Evolutionary conservation across 1,140 invertebrate species (phyloP).

Genomic region (Paraescarpia echinospica): DNA sequence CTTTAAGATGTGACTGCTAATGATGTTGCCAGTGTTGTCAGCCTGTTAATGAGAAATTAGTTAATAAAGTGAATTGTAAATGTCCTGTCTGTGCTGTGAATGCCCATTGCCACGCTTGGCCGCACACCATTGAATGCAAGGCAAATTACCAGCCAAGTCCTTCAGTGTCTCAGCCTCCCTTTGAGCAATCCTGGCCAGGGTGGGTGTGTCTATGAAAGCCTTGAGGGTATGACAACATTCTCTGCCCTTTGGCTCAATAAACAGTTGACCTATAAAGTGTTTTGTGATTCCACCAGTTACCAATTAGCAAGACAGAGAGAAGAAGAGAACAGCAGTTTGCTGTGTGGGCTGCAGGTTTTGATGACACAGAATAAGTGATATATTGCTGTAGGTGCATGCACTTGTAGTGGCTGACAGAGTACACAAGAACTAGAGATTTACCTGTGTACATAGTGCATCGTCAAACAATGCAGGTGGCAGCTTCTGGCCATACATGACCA

Average conservation of each 20-base stretch:
- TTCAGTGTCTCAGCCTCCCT: neutral
- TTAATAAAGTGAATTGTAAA: neutral
- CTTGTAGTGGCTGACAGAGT: neutral
- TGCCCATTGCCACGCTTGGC: neutral
- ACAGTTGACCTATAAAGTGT: neutral
- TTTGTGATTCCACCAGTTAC: neutral
- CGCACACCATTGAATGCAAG: neutral
- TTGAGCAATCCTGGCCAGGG: neutral
- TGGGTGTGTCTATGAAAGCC: neutral
- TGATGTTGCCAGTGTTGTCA: neutral
- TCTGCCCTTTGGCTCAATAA: neutral
- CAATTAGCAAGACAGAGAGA: neutral
- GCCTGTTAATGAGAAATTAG: conserved; percentile 1
- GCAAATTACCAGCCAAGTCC: neutral
- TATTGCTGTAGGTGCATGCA: neutral
- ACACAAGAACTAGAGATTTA: neutral
- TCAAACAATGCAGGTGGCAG: neutral
- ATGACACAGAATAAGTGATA: neutral
- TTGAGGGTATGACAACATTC: neutral
- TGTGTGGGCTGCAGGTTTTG: neutral
- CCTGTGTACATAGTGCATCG: neutral
- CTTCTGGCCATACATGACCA: neutral
- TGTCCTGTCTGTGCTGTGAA: neutral
- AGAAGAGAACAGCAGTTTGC: neutral
- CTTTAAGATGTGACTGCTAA: neutral